These are phyloP conservation scores for Panthera tigris DNA, from an alignment of 2,113 vertebrate species.

Conservation along the genomic window DNA sequence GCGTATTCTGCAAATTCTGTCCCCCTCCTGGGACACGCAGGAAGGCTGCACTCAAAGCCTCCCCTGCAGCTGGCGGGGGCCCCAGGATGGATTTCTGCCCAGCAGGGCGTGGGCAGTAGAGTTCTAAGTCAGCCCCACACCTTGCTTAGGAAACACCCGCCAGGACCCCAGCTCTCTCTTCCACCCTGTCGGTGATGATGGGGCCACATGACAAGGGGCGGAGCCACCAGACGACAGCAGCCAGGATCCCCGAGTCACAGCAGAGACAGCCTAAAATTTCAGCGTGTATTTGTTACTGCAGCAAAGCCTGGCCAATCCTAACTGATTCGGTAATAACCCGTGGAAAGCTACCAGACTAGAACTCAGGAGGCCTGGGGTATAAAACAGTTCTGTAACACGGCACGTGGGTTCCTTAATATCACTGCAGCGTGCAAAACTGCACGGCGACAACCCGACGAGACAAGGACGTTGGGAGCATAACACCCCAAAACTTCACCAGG, in stretches of 20 bases:
- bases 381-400: not conserved
- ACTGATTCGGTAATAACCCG: not conserved
- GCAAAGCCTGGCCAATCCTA: not conserved
- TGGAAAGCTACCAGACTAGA: not conserved
- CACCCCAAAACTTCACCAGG: not conserved
- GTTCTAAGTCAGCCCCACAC: not conserved
- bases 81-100: not conserved
- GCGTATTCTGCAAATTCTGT: not conserved
- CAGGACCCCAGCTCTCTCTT: not conserved
- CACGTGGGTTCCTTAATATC: not conserved
- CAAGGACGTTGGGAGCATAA: not conserved
- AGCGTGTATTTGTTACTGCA: not conserved
- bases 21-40: not conserved
- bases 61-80: not conserved
- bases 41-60: not conserved
- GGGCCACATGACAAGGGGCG: not conserved
- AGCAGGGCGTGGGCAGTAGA: not conserved
- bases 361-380: not conserved
- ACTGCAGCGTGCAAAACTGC: not conserved
- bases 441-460: no score
- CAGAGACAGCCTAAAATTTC: not conserved
- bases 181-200: not conserved
- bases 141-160: not conserved
- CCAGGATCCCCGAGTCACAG: not conserved
- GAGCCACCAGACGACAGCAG: not conserved